Evolutionary conservation across 2,888 invertebrate genomes (phyloP).

Genomic region (Syritta pipiens): DNA sequence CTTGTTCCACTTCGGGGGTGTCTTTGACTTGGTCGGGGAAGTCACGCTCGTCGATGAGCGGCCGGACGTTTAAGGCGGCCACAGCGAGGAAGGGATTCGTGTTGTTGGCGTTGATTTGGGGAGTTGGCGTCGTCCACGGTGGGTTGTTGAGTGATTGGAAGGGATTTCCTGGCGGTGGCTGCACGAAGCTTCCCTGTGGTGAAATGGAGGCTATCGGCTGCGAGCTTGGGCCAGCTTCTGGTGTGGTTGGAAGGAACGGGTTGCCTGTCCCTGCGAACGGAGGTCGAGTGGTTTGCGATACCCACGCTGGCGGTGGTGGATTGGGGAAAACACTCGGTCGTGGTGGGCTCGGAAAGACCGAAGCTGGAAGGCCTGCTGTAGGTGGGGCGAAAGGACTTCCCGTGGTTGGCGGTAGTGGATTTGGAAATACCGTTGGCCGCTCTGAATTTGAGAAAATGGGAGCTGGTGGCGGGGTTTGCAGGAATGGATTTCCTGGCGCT

Average conservation of each 20-base stretch:
- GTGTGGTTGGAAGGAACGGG: background rate
- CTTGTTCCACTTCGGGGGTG: slow-evolving; percentile 71
- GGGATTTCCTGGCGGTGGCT: slow-evolving; percentile 13
- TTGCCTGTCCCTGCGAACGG: background rate
- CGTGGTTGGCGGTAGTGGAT: background rate
- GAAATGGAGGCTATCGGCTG: too few species aligned
- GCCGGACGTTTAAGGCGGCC: too few species aligned
- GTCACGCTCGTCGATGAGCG: too few species aligned
- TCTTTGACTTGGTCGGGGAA: slow-evolving; percentile 37
- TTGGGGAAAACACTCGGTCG: background rate
- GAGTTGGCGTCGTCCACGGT: background rate
- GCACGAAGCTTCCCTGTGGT: too few species aligned
- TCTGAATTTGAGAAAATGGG: background rate
- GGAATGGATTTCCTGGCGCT: slow-evolving; percentile 23
- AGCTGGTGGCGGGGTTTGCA: background rate
- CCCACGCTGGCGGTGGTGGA: background rate
- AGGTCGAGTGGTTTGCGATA: background rate
- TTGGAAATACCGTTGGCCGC: background rate
- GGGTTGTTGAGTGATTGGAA: background rate
- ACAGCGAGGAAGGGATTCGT: slow-evolving; percentile 47
- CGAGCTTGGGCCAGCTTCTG: too few species aligned
- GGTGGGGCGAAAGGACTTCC: slow-evolving; percentile 5
- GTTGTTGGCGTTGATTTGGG: slow-evolving; percentile 11
- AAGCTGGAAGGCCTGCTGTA: background rate
- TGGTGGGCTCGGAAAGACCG: background rate